These are phyloP conservation scores for Ceratitis capitata DNA, from an alignment of 1,140 invertebrate species.

Conservation along the genomic window DNA sequence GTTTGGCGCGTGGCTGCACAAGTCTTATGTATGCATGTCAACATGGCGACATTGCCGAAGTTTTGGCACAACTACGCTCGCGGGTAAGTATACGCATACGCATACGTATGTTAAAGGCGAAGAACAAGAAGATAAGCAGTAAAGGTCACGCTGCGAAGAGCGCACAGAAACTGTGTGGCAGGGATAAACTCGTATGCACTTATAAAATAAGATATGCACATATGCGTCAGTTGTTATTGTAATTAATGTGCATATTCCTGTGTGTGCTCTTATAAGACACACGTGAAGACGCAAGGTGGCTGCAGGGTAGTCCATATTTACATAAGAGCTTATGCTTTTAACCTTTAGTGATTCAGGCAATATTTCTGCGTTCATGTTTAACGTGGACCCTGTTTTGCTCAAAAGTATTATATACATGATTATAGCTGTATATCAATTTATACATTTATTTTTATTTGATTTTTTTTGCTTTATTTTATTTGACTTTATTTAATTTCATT, in stretches of 20 bases:
- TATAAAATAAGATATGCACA: not conserved
- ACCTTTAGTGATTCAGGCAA: too few species aligned
- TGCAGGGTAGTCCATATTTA: not conserved
- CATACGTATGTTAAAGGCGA: not conserved
- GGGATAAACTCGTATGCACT: not conserved
- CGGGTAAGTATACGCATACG: conserved; percentile 61
- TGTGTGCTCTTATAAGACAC: not conserved
- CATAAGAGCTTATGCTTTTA: not conserved
- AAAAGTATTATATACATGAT: too few species aligned
- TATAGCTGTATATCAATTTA: too few species aligned
- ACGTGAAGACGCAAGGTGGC: not conserved
- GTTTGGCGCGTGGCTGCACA: conserved; percentile 72
- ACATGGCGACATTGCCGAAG: conserved; percentile 73
- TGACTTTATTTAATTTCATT: too few species aligned
- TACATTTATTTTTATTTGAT: too few species aligned
- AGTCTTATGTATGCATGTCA: conserved; percentile 91
- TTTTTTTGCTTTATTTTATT: too few species aligned
- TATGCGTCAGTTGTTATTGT: not conserved
- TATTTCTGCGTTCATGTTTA: too few species aligned
- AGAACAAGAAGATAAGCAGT: too few species aligned
- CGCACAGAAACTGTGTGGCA: not conserved
- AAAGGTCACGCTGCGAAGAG: too few species aligned
- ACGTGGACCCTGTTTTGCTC: too few species aligned
- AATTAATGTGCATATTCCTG: not conserved
- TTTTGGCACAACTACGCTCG: conserved; percentile 66